Conservation (phyloP, 2,888 invertebrate species). For the Machimus atricapillus region DNA sequence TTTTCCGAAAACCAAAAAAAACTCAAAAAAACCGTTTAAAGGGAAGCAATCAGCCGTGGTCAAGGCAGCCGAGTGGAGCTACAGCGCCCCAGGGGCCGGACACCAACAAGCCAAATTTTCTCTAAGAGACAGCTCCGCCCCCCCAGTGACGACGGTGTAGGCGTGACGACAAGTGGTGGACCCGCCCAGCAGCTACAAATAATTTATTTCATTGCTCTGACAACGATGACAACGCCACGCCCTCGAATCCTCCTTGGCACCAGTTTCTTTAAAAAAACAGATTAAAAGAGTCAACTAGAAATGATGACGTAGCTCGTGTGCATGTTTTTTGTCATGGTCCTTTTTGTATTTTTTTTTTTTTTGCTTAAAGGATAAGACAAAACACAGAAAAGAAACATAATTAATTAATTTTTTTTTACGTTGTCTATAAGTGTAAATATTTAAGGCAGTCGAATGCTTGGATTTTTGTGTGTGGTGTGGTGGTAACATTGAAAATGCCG, state of each 20-base stretch:
- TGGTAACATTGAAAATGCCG: neutral
- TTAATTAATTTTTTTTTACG: neutral
- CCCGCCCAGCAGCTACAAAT: no score
- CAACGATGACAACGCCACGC: neutral
- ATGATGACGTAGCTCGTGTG: no score
- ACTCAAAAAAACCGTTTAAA: neutral
- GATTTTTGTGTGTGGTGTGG: neutral
- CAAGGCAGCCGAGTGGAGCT: slow-evolving; percentile 45
- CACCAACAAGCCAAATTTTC: slow-evolving; percentile 43
- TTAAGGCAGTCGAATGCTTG: neutral
- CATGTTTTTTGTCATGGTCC: neutral
- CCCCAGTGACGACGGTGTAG: neutral
- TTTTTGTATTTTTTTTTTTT: neutral
- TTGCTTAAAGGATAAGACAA: neutral
- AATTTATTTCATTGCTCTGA: no score
- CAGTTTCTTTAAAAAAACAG: no score
- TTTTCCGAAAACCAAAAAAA: neutral
- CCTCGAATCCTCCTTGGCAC: neutral
- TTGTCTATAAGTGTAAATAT: neutral
- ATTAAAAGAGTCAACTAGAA: no score
- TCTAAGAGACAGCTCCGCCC: slow-evolving; percentile 16
- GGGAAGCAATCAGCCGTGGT: slow-evolving; percentile 48
- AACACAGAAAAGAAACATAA: neutral
- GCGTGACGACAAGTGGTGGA: neutral
- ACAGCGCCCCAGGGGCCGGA: slow-evolving; percentile 43